These are phyloP conservation scores for Mallotus villosus DNA, from an alignment of 2,797 vertebrate species.

Conservation along the genomic window DNA sequence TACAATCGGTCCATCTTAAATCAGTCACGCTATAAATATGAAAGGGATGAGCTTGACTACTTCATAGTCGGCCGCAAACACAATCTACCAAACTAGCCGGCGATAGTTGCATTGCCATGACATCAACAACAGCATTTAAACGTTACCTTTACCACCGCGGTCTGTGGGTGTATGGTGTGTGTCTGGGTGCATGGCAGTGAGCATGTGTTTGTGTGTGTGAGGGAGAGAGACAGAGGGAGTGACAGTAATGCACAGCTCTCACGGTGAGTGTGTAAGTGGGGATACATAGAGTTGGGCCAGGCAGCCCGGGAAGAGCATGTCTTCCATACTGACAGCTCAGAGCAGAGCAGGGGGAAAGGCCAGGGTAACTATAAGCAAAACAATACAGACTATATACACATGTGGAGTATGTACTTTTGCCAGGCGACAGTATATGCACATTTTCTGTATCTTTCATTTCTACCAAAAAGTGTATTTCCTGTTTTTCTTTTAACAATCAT, in stretches of 20 bases:
- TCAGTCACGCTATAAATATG: slow-evolving; percentile 77
- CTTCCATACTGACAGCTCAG: slow-evolving; percentile 49
- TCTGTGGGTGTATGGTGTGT: slow-evolving; percentile 36
- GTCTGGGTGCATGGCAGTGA: slow-evolving; percentile 15
- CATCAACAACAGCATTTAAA: background rate
- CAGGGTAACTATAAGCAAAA: background rate
- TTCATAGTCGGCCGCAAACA: slow-evolving; percentile 50
- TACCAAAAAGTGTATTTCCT: too few relatives aligned
- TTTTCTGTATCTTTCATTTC: background rate
- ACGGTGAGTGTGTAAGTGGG: slow-evolving; percentile 57
- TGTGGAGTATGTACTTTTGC: background rate
- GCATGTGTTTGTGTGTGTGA: slow-evolving; percentile 19
- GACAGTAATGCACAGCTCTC: slow-evolving; percentile 66
- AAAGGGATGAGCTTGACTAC: slow-evolving; percentile 69
- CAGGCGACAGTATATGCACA: too few relatives aligned
- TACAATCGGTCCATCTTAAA: slow-evolving; percentile 77
- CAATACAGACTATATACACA: too few relatives aligned
- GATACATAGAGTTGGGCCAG: slow-evolving; percentile 37
- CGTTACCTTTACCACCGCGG: slow-evolving; percentile 3
- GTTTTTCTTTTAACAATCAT: too few relatives aligned
- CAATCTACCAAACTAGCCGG: slow-evolving; percentile 48
- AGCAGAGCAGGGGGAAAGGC: slow-evolving; percentile 26
- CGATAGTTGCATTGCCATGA: background rate
- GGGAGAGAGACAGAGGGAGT: slow-evolving; percentile 45
- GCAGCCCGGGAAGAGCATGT: slow-evolving; percentile 48